phyloP scores from a whole-genome alignment of 2,113 vertebrate genomes.

The Cettia cetti region DNA sequence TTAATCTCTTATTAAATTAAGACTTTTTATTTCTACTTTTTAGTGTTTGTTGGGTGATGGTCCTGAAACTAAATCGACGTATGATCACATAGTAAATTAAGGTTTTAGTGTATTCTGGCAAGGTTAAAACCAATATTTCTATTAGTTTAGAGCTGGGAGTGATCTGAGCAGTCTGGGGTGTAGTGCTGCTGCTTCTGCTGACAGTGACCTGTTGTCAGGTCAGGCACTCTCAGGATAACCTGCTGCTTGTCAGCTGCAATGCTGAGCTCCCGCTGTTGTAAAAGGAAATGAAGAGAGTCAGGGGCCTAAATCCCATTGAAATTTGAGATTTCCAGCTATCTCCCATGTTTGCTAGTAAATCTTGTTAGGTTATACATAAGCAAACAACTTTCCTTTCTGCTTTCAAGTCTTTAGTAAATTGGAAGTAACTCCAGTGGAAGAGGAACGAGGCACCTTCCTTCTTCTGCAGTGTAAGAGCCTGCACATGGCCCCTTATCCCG shows the following conservation, averaged over 20 bases:
- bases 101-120: not conserved
- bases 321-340: not conserved
- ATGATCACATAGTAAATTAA: not conserved
- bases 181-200: not conserved
- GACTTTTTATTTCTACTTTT: not conserved
- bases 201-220: not conserved
- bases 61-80: not conserved
- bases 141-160: not conserved
- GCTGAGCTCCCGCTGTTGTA: not conserved
- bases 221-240: not conserved
- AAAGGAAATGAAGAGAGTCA: not conserved
- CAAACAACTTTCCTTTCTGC: not conserved
- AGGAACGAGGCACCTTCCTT: not conserved
- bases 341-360: not conserved
- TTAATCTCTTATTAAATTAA: not conserved
- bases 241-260: fast-evolving
- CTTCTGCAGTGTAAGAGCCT: not conserved
- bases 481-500: not conserved
- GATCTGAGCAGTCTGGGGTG: not conserved
- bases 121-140: not conserved
- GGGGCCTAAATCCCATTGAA: not conserved
- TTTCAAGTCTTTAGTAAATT: not conserved
- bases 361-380: not conserved
- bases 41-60: not conserved
- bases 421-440: not conserved